Percentiles rank a stretch among this genome's conserved stretches.
These are phyloP conservation scores for Python bivittatus DNA, from an alignment of 2,113 vertebrate genomes.

Conservation along the genomic window DNA sequence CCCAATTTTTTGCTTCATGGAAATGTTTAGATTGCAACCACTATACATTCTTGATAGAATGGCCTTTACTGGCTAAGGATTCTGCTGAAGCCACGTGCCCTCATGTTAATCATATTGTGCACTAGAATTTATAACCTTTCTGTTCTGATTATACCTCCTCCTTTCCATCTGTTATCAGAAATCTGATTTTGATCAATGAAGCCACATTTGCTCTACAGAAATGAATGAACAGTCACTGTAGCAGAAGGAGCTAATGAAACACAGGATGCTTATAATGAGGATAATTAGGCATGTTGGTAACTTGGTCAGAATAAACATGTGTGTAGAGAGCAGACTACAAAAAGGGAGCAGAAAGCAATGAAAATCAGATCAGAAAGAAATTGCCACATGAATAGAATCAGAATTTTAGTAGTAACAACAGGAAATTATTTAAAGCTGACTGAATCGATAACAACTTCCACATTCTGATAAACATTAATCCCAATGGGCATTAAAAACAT, in stretches of 20 bases:
- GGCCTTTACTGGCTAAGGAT: not conserved
- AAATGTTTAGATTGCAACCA: not conserved
- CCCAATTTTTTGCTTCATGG: not conserved
- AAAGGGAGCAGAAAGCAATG: constrained; percentile 63
- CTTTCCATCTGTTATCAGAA: constrained; percentile 12
- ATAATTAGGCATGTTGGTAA: constrained; percentile 69
- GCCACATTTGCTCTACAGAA: constrained; percentile 45
- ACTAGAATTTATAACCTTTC: not conserved
- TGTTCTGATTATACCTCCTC: constrained; percentile 21
- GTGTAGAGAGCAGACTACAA: constrained; percentile 43
- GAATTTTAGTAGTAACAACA: not conserved
- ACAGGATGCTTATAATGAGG: constrained; percentile 44
- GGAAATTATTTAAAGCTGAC: not conserved
- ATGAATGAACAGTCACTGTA: constrained; percentile 48
- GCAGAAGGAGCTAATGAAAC: constrained; percentile 58
- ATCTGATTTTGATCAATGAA: constrained; percentile 39
- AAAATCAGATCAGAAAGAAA: constrained; percentile 60
- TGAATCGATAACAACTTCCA: not conserved
- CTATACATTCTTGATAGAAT: not conserved
- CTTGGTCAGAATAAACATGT: constrained; percentile 56
- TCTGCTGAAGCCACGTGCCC: not conserved
- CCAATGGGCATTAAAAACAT: not conserved
- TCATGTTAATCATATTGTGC: not conserved
- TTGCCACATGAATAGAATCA: constrained; percentile 32
- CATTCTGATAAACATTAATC: not conserved